Percentiles rank a stretch among this genome's conserved stretches.
phyloP scores from a whole-genome alignment of 2,888 invertebrate species.

The Tenthredo scrophulariae region DNA sequence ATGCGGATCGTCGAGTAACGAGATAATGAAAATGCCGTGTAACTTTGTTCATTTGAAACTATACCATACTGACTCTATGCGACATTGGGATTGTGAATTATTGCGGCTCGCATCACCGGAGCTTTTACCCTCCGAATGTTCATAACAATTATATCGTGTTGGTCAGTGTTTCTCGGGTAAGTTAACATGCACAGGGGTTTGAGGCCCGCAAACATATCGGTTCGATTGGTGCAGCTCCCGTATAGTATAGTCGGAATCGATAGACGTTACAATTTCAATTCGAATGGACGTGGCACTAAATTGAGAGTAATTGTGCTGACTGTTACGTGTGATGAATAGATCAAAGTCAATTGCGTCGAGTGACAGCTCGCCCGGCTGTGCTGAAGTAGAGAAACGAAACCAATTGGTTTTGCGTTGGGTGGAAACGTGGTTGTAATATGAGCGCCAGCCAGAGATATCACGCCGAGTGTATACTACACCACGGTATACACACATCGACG shows the following conservation, averaged over 20 bases:
- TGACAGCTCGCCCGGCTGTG: slow-evolving; percentile 63
- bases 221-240: slow-evolving; percentile 12
- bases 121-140: slow-evolving; percentile 21
- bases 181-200: slow-evolving; percentile 30
- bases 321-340: slow-evolving; percentile 75
- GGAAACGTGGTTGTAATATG: slow-evolving; percentile 43
- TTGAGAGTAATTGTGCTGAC: slow-evolving; percentile 76
- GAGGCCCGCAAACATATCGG: slow-evolving; percentile 44
- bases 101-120: slow-evolving; percentile 14
- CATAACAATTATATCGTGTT: slow-evolving; percentile 30
- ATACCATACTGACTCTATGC: neutral
- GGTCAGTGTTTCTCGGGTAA: slow-evolving; percentile 35
- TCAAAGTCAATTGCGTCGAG: slow-evolving; percentile 75
- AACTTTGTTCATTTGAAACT: slow-evolving; percentile 1
- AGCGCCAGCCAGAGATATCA: slow-evolving; percentile 46
- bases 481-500: neutral
- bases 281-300: slow-evolving; percentile 67
- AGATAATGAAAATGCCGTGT: slow-evolving; percentile 1
- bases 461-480: slow-evolving; percentile 3
- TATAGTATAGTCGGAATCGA: slow-evolving; percentile 38
- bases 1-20: neutral
- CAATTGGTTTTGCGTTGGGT: slow-evolving; percentile 57
- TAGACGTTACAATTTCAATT: slow-evolving; percentile 61
- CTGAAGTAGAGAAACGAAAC: slow-evolving; percentile 61
- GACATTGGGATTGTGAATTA: slow-evolving; percentile 34